Conservation (phyloP, 2,888 invertebrate genomes). For the Balanococcus diminutus region DNA sequence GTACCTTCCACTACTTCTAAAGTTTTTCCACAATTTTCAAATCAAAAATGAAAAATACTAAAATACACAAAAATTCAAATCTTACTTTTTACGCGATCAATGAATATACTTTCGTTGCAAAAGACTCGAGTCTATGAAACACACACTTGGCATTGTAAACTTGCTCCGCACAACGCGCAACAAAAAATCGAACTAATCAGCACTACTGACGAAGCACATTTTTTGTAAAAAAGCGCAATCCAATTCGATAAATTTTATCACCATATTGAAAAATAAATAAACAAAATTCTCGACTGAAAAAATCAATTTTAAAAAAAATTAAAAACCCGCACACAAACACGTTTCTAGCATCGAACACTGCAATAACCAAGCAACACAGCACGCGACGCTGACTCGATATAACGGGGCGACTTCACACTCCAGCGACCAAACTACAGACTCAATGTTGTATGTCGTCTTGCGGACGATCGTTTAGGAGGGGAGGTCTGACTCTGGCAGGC, state of each 20-base stretch:
- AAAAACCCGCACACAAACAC: not conserved
- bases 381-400: constrained; percentile 27
- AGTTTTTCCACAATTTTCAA: not conserved
- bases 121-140: not conserved
- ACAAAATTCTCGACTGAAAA: not conserved
- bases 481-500: not conserved
- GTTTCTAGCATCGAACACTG: not conserved
- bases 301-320: not conserved
- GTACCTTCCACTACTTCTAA: not conserved
- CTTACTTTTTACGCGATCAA: not conserved
- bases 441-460: not conserved
- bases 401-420: constrained; percentile 32
- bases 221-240: not conserved
- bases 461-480: not conserved
- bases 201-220: not conserved
- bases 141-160: not conserved
- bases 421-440: constrained; percentile 21
- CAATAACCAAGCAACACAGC: not conserved
- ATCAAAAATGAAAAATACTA: not conserved
- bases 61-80: not conserved
- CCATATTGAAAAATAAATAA: not conserved
- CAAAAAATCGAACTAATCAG: not conserved
- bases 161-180: not conserved
- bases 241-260: not conserved
- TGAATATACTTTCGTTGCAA: not conserved